phyloP scores from a whole-genome alignment of 2,113 vertebrate species.

The Anoura caudifer region DNA sequence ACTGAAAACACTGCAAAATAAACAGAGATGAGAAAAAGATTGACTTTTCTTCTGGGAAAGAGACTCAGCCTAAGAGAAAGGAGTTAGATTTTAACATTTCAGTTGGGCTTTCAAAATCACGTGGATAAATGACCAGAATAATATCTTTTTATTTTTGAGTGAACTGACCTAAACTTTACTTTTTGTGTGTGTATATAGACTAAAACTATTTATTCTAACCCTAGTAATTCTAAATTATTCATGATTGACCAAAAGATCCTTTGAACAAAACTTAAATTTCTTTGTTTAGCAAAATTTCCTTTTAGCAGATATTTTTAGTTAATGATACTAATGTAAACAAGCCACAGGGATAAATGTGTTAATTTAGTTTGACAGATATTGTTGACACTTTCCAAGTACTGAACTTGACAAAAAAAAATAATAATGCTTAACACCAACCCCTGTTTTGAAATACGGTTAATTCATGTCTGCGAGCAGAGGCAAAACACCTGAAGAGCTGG shows the following conservation, averaged over 20 bases:
- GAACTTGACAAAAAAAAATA: background rate
- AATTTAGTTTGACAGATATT: conserved; percentile 12
- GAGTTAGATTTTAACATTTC: background rate
- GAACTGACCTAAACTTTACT: background rate
- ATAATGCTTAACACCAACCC: background rate
- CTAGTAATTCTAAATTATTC: background rate
- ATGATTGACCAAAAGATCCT: background rate
- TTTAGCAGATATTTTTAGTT: background rate
- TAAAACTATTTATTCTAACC: background rate
- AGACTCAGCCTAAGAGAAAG: background rate
- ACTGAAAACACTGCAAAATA: background rate
- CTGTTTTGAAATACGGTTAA: background rate
- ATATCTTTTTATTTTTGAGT: background rate
- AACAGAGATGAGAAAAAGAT: background rate
- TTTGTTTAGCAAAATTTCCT: background rate
- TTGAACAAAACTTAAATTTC: background rate
- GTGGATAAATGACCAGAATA: background rate
- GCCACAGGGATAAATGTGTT: background rate
- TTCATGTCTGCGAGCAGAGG: background rate
- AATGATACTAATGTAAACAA: background rate
- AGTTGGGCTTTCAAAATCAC: background rate
- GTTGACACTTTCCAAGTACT: background rate
- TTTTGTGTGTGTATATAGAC: background rate
- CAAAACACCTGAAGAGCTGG: background rate
- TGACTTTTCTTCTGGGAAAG: background rate